Percentiles rank a stretch among this genome's conserved stretches.
These are phyloP conservation scores for Eidolon dupreanum DNA, from an alignment of 2,797 vertebrate species.

Conservation along the genomic window DNA sequence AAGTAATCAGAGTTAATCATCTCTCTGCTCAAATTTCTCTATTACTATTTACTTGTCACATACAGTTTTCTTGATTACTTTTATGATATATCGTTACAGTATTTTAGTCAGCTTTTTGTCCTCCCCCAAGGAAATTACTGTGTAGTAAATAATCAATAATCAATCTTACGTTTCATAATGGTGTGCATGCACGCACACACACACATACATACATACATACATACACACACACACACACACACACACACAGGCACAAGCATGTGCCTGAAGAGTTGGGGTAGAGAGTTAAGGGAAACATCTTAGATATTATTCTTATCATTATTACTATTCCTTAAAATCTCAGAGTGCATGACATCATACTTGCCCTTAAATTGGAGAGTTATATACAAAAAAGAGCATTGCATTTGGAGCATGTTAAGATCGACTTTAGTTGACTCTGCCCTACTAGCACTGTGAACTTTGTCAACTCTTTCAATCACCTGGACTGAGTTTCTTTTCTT, in stretches of 20 bases:
- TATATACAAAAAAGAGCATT: background rate
- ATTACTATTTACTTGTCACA: background rate
- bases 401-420: background rate
- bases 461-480: background rate
- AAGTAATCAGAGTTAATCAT: background rate
- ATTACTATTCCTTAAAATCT: background rate
- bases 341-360: background rate
- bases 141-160: background rate
- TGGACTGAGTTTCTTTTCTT: background rate
- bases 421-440: background rate
- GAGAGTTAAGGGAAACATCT: background rate
- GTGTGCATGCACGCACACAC: background rate
- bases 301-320: background rate
- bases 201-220: accelerated
- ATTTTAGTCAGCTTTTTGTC: background rate
- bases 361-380: background rate
- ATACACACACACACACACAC: too few species aligned
- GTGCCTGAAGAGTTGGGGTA: background rate
- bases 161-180: background rate
- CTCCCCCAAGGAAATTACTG: background rate
- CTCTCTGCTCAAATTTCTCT: background rate
- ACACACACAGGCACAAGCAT: too few species aligned
- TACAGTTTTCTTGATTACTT: background rate
- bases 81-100: background rate
- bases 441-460: background rate